Percentiles rank a stretch among this genome's conserved stretches.
These are phyloP conservation scores for Zosterops hypoxanthus DNA, from an alignment of 2,113 vertebrate species.

Conservation along the genomic window DNA sequence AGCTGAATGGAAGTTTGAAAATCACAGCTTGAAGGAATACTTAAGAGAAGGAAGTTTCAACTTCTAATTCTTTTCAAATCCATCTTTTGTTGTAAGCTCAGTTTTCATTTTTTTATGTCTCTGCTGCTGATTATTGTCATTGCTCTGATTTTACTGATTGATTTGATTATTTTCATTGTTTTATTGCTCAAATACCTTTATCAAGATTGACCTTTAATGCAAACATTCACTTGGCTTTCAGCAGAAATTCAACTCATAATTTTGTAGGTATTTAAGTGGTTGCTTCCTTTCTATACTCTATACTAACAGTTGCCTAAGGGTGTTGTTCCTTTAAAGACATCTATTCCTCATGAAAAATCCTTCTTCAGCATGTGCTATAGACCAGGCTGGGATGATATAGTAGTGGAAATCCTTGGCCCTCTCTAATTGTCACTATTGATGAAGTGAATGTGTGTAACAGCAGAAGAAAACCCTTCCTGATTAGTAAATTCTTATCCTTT, in stretches of 20 bases:
- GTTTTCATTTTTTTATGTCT: background rate
- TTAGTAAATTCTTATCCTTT: background rate
- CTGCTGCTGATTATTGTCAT: background rate
- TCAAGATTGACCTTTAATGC: background rate
- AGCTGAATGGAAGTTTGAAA: background rate
- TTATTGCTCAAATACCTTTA: background rate
- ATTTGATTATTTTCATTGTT: background rate
- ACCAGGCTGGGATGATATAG: background rate
- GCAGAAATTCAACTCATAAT: background rate
- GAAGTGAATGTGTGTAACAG: background rate
- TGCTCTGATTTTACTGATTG: background rate
- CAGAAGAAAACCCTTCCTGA: background rate
- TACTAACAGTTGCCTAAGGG: background rate
- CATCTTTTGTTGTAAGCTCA: background rate
- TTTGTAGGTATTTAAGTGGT: background rate
- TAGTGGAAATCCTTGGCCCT: background rate
- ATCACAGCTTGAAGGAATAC: background rate
- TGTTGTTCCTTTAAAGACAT: background rate
- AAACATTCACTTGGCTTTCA: background rate
- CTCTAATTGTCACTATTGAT: background rate
- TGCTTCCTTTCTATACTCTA: background rate
- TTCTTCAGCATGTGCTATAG: background rate
- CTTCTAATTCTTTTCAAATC: background rate
- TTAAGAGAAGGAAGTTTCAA: background rate
- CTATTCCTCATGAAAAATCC: background rate